These are phyloP conservation scores for Pachypanchax playfairii DNA, from an alignment of 2,113 vertebrate genomes.

Conservation along the genomic window DNA sequence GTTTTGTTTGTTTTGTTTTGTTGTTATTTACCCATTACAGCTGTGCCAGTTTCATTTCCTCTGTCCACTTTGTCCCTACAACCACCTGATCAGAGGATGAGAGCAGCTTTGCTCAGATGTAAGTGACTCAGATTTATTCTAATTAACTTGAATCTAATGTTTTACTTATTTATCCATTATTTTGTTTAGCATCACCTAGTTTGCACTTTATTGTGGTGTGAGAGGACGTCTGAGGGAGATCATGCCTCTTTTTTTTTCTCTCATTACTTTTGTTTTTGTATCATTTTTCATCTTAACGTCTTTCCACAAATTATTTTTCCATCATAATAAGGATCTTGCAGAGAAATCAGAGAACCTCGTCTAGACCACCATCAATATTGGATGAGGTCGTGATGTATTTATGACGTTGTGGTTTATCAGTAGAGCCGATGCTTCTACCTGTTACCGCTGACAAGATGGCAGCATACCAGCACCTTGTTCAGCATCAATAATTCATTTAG, in stretches of 20 bases:
- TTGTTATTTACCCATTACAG: slow-evolving; percentile 26
- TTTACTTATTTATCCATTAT: neutral
- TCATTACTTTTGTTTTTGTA: no score
- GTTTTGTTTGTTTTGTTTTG: slow-evolving; percentile 12
- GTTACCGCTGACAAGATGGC: slow-evolving; percentile 28
- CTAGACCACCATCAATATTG: slow-evolving; percentile 41
- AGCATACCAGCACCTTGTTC: slow-evolving; percentile 30
- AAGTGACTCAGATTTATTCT: slow-evolving; percentile 37
- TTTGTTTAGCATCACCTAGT: no score
- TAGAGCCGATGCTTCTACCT: neutral
- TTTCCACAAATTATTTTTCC: neutral
- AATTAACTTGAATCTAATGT: neutral
- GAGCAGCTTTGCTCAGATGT: slow-evolving; percentile 72
- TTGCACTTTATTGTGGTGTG: no score
- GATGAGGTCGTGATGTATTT: slow-evolving; percentile 51
- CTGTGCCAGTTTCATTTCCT: slow-evolving; percentile 50
- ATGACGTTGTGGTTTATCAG: slow-evolving; percentile 39
- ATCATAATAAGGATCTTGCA: no score
- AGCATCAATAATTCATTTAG: slow-evolving; percentile 39
- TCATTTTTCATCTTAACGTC: slow-evolving; percentile 1
- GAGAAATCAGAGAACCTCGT: slow-evolving; percentile 39
- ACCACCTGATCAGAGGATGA: slow-evolving; percentile 70
- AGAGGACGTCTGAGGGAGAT: no score
- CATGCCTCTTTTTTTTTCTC: no score
- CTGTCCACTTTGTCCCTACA: slow-evolving; percentile 68